phyloP scores from a whole-genome alignment of 2,797 vertebrate genomes.

The Typhlichthys eigenmanni region DNA sequence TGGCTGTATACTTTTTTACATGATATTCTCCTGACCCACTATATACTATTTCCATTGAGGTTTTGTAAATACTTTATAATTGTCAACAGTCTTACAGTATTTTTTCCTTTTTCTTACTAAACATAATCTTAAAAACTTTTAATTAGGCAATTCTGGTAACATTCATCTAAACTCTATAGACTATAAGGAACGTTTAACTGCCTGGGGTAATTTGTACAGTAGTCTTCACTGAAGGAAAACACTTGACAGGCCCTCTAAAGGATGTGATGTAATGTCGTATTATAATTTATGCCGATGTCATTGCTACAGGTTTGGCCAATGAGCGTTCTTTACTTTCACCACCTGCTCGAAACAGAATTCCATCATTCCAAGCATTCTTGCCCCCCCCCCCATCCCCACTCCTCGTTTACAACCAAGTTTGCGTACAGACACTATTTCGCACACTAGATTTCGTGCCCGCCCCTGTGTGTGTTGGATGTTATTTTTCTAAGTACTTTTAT shows the following conservation, averaged over 20 bases:
- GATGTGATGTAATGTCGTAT: constrained; percentile 70
- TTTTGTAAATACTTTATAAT: no score
- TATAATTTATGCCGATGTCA: constrained; percentile 81
- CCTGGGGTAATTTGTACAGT: neutral
- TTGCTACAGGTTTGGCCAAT: constrained; percentile 73
- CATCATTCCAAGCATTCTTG: constrained; percentile 91
- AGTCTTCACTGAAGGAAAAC: neutral
- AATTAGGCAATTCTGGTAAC: neutral
- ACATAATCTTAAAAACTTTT: no score
- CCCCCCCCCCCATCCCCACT: constrained; percentile 59
- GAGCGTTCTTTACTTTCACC: constrained; percentile 75
- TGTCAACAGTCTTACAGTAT: no score
- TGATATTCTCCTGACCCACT: no score
- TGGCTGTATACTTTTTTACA: no score
- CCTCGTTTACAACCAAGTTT: constrained; percentile 71
- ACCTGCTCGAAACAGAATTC: constrained; percentile 92
- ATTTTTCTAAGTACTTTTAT: constrained; percentile 7
- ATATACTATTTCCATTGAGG: no score
- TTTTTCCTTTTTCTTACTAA: no score
- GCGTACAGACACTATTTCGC: constrained; percentile 44
- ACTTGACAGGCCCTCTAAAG: constrained; percentile 56
- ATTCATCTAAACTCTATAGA: neutral
- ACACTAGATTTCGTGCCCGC: neutral
- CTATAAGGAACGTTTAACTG: no score
- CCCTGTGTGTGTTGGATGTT: constrained; percentile 16